Base-by-base conservation (phyloP, 2,888 invertebrate genomes). In the Zonitis immaculata region DNA sequence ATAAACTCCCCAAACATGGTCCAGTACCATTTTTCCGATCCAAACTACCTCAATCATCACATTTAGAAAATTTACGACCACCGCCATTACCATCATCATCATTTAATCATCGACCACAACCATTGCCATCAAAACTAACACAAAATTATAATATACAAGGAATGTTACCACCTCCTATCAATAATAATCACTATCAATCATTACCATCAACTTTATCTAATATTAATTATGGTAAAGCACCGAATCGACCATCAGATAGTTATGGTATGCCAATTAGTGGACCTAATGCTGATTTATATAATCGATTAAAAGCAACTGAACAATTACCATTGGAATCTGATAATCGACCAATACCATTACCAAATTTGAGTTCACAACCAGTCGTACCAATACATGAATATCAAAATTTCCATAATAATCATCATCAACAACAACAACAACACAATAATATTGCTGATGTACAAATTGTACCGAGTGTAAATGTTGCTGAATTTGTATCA, bases 401-500 rank as follows among this genome's bases (percentile, higher is more conserved):
- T 82, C 85, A 5, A 83, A 86, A 11, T 76, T 87, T 49, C 84
- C 82, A 66, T 81, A 32, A 58, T 44, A 54, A 46, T 18, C 51
- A n/a, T n/a, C 51, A 22, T n/a, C 18, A 14, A 46, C 49, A 16
- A 32, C 45, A 20, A 18, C 30, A 20, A 39, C 32, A n/a, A 52
- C 51, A 39, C 42, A 32, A 47, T 53, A 57, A 0, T 28, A n/a
- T 42, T 6, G n/a, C 35, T 8, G 51, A 78, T 59, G 75, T 84
- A 8, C 79, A 84, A 64, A 75, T 86, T 18, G 73, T 82, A 44
- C 82, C 84, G 64, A 87, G 88, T 66, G 78, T 88, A 47, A 84
- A 85, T 39, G 64, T 89, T 6, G 83, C 82, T 3, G 85, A 87
- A 66, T 88, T 81, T 64, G 77, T 87, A 1, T 84, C 87, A 39